These are phyloP conservation scores for Hippocampus comes DNA, from an alignment of 2,113 vertebrate genomes.

Conservation along the genomic window DNA sequence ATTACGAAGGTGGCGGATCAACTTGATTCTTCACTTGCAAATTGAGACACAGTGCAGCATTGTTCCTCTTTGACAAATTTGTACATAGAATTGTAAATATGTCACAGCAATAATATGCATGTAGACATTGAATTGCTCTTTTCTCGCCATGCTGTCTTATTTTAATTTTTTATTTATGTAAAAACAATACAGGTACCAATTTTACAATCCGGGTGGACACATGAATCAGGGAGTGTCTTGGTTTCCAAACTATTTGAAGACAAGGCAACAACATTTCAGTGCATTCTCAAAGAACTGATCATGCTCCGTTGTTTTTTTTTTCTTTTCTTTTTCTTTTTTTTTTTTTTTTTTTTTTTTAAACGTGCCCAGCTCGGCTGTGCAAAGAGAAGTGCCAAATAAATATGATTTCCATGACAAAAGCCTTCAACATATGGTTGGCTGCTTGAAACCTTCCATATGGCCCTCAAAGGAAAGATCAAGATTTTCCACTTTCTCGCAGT, in stretches of 20 bases:
- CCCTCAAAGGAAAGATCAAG: conserved; percentile 71
- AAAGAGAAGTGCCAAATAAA: conserved; percentile 82
- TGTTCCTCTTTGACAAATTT: conserved; percentile 77
- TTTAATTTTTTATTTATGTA: conserved; percentile 20
- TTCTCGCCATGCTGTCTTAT: conserved; percentile 67
- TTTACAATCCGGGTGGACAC: conserved; percentile 70
- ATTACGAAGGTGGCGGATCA: conserved; percentile 24
- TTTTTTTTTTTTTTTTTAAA: conserved; percentile 60
- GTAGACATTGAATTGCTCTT: conserved; percentile 73
- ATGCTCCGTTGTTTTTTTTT: conserved; percentile 58
- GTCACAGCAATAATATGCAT: conserved; percentile 83
- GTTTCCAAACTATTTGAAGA: conserved; percentile 71
- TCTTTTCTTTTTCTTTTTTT: conserved; percentile 52
- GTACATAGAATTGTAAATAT: conserved; percentile 80
- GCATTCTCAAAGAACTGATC: conserved; percentile 70
- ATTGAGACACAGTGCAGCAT: conserved; percentile 60
- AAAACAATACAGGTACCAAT: conserved; percentile 71
- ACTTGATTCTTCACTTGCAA: conserved; percentile 27
- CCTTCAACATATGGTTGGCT: conserved; percentile 80
- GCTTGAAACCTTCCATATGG: conserved; percentile 77
- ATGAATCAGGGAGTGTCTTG: conserved; percentile 77
- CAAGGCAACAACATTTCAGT: conserved; percentile 59
- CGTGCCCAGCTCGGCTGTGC: conserved; percentile 76
- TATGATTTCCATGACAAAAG: conserved; percentile 83
- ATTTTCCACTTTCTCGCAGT: conserved; percentile 63